A percentile compares a stretch with the other conserved stretches of the same genome.
These are phyloP conservation scores for Mobula birostris DNA, from an alignment of 2,113 vertebrate species.

Conservation along the genomic window DNA sequence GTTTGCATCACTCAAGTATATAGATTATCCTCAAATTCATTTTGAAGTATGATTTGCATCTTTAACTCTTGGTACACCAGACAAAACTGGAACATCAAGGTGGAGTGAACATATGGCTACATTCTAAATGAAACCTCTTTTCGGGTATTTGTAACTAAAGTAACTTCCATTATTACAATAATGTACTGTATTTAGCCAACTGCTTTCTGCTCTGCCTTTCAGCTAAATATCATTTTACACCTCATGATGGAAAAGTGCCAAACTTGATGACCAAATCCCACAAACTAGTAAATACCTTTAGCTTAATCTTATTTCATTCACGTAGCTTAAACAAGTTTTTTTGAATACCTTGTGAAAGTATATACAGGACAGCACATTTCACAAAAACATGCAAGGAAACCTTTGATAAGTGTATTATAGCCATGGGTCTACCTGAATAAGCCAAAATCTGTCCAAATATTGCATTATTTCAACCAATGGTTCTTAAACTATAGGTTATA, in stretches of 20 bases:
- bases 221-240: background rate
- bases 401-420: background rate
- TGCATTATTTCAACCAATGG: background rate
- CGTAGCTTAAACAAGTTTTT: background rate
- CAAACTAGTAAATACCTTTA: background rate
- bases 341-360: background rate
- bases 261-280: background rate
- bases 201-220: background rate
- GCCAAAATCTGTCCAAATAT: background rate
- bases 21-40: background rate
- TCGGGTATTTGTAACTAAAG: background rate
- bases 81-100: background rate
- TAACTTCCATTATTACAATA: background rate
- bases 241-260: background rate
- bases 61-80: background rate
- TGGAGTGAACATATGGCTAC: background rate
- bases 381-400: background rate
- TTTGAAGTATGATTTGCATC: background rate
- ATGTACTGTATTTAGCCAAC: background rate
- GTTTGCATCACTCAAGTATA: background rate
- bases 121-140: background rate
- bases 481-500: no score
- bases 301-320: background rate
- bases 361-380: background rate
- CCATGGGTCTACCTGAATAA: background rate